Evolutionary conservation across 2,888 invertebrate genomes (phyloP), one percentile per base, ranked within the genome.

Genomic region (Malthinus seriepunctatus): DNA sequence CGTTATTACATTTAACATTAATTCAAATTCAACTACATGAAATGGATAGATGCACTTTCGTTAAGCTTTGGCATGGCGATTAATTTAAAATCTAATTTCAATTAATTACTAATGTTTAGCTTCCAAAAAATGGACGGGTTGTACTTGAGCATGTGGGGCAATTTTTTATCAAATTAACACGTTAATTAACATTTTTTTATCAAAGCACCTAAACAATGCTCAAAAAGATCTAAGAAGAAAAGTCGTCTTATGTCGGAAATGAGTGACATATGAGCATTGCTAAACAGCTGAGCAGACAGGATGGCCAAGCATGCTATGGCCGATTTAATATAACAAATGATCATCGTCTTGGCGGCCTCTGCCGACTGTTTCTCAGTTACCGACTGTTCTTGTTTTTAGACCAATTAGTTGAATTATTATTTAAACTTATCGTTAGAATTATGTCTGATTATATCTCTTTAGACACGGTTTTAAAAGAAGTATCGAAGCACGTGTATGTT

Each of bases 211-310:
- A 23, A 23, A 23, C 23, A 23, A 23, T 23, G 23, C 23, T 23
- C 23, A 5, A 23, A 23, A 23, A 23, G 23, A 23, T 23, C 23
- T 23, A 23, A 23, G 23, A 23, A 23, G 23, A 23, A 23, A 23
- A 23, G 23, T 23, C 23, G 23, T 23, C 23, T 23, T 23, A 70
- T 71, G 78, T 78, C 78, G 78, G 78, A 79, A 79, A 78, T 78
- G 79, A 79, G 76, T 78, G 78, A 79, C 78, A 79, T 78, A 78
- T 76, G 78, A 78, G 78, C 74, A 73, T 76, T 76, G 74, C 78
- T 79, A 78, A 79, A 78, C 79, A 78, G 79, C 78, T 78, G 79
- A 79, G 74, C 78, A 75, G 76, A 77, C 66, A 73, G 75, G 73
- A 75, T 74, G 73, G 73, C 76, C 74, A 74, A 73, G 73, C 76